Evolutionary conservation across 2,888 invertebrate species (phyloP), one percentile per base, ranked within the genome.

Genomic region (Galeruca laticollis): DNA sequence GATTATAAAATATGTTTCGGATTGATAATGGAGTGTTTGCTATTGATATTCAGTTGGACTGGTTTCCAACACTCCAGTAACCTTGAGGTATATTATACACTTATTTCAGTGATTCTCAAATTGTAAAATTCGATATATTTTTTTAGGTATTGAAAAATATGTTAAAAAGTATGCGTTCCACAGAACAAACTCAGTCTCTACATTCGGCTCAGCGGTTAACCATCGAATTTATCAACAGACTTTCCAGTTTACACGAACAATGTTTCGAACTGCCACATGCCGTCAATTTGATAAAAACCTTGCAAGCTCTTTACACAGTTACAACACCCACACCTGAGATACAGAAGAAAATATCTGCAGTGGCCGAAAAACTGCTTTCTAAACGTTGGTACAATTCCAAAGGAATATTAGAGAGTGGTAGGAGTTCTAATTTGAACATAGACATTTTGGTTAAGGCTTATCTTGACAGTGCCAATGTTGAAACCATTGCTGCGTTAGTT

Each of bases 341-440:
- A 21, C 79, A 85, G 18, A 87, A 86, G 72, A 87, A 88, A 76
- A 82, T 89, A 83, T 88, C 86, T 21, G 79, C 82, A 10, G 81
- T 88, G 15, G 87, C 89, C 70, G 87, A 88, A 69, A 86, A 85
- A 57, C 87, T 94, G 76, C 85, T 95, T 74, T 88, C 87, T 40
- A 88, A 89, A 65, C 89, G 90, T 73, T 95, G 95, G 95, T 90
- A 89, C 77, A 88, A 89, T 71, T 82, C 86, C 49, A 89, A 90
- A 76, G 92, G 92, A 2, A 80, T 85, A 70, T 82, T 87, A 64
- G 92, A 92, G 79, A 91, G 89, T 73, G 94, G 93, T 13, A 86
- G 91, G 10, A 81, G 72, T 26, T 77, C 75, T 26, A 79, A 78
- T 65, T 63, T 76, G 11, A 79, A 82, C 65, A 79, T 94, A 15